Base-by-base conservation (phyloP, 2,888 invertebrate genomes). In the Drosophila testacea region DNA sequence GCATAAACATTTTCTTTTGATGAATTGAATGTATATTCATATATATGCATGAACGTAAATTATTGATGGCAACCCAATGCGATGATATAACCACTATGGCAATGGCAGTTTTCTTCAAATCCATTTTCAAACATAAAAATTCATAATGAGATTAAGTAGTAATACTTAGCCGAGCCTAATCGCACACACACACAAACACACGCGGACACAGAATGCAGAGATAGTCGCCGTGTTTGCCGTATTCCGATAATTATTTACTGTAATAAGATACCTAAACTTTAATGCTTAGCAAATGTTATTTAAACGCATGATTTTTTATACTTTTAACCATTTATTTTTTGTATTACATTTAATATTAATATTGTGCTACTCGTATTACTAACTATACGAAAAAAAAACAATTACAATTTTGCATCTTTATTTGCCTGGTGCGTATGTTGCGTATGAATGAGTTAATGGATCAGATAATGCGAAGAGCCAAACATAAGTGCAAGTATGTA, bases 261-360 rank as follows among this genome's bases (percentile, higher is more conserved):
- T 50, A 65, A 56, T 76, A 77, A 75, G 61, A 75, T 65, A 48
- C 16, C 38, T 78, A 56, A 52, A 46, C 11, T 47, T 48, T 66
- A 76, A 62, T 60, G 65, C 77, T 69, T 81, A 74, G 68, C 63
- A 74, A 71, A 66, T 64, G 61, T 81, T 78, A 68, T 73, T 71
- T 66, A 67, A 73, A 51, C 54, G 81, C 81, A 81, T 79, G 73
- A 73, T 77, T 78, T 69, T 73, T 66, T 77, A 68, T 81, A 66
- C 16, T 48, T 62, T 74, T 71, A 59, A 62, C 36, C 27, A 65
- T 78, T 47, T 73, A 55, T 41, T 77, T 77, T 72, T 66, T 69
- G 56, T 80, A 64, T 67, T 66, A 52, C 60, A 66, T 54, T 79
- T 38, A 79, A 60, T 75, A 70, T 77, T 64, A 70, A 51, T 67